These are phyloP conservation scores for Platysternon megacephalum DNA, from an alignment of 2,113 vertebrate genomes.

Conservation along the genomic window DNA sequence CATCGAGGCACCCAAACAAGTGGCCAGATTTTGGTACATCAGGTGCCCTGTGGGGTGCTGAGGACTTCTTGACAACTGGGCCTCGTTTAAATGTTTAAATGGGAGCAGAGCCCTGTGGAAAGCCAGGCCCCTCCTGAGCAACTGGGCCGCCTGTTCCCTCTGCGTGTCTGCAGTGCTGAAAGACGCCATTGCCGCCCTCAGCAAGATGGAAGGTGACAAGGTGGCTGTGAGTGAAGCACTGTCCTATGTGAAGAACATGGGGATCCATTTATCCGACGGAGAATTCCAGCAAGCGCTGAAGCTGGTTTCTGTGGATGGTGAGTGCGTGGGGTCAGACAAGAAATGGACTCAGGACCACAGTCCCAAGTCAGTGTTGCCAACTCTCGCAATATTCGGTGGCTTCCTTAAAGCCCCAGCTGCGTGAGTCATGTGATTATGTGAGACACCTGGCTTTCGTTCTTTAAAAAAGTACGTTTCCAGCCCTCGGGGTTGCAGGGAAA, in stretches of 20 bases:
- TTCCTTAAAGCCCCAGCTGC: not conserved
- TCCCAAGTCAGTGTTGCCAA: not conserved
- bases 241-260: not conserved
- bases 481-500: not conserved
- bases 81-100: not conserved
- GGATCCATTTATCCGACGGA: not conserved
- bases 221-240: not conserved
- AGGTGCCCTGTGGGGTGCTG: not conserved
- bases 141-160: not conserved
- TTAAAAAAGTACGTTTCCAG: not conserved
- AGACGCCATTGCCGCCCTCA: not conserved
- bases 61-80: not conserved
- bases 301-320: slow-evolving; percentile 27
- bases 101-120: not conserved
- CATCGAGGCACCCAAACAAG: not conserved
- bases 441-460: not conserved
- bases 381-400: not conserved
- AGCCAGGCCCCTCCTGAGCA: not conserved
- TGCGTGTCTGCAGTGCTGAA: slow-evolving; percentile 14
- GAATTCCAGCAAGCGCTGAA: not conserved
- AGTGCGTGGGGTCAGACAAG: not conserved
- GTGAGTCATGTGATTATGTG: not conserved
- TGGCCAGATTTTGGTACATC: not conserved
- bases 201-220: slow-evolving; percentile 4
- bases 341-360: not conserved